These are phyloP conservation scores for Thaumetopoea pityocampa DNA, from an alignment of 1,140 invertebrate genomes.

Conservation along the genomic window DNA sequence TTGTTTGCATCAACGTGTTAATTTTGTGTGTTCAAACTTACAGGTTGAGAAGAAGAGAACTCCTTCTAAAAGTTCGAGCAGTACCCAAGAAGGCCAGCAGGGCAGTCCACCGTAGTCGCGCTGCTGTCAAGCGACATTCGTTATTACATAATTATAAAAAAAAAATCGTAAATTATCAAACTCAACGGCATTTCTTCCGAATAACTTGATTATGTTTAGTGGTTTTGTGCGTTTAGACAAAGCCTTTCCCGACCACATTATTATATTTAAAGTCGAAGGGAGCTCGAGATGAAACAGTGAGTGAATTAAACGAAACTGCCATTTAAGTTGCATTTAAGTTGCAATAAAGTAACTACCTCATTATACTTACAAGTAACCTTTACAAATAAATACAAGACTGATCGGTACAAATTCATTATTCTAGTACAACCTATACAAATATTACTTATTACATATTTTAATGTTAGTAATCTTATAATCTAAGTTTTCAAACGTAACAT, in stretches of 20 bases:
- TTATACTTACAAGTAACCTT: slow-evolving; percentile 37
- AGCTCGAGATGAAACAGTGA: slow-evolving; percentile 1
- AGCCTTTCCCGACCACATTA: slow-evolving; percentile 8
- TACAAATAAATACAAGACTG: slow-evolving; percentile 58
- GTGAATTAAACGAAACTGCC: background rate
- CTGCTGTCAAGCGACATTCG: slow-evolving; percentile 6
- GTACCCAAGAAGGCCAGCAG: slow-evolving; percentile 49
- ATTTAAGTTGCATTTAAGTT: background rate
- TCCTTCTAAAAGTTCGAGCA: slow-evolving; percentile 51
- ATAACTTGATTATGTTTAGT: slow-evolving; percentile 6
- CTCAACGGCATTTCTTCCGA: slow-evolving; percentile 16
- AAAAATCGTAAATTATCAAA: slow-evolving; percentile 13
- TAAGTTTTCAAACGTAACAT: slow-evolving; percentile 54
- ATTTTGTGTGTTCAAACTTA: slow-evolving; percentile 14
- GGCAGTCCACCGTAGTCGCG: slow-evolving; percentile 43
- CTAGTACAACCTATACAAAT: slow-evolving; percentile 40
- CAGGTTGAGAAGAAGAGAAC: slow-evolving; percentile 61
- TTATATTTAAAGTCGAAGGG: slow-evolving; percentile 10
- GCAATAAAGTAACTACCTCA: slow-evolving; percentile 46
- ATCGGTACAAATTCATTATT: slow-evolving; percentile 59
- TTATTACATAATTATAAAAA: slow-evolving; percentile 9
- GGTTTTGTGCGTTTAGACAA: slow-evolving; percentile 4
- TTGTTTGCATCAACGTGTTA: too few relatives aligned
- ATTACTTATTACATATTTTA: slow-evolving; percentile 29
- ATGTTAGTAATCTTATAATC: slow-evolving; percentile 34